A percentile compares a stretch with the other conserved stretches of the same genome.
Evolutionary conservation across 2,888 invertebrate species (phyloP).

Genomic region (Sinhomidia bicolor): DNA sequence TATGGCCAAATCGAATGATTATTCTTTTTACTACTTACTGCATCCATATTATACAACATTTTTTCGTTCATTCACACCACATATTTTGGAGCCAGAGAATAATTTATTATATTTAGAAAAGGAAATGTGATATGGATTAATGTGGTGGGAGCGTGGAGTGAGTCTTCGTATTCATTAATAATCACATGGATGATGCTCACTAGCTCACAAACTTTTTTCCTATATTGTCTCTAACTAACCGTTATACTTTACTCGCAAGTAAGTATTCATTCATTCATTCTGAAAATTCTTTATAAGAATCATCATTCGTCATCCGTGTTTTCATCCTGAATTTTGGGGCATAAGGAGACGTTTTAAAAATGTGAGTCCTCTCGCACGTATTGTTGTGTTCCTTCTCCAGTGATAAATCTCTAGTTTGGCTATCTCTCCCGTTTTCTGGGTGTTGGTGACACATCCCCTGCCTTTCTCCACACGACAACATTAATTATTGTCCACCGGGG

Average conservation of each 20-base stretch:
- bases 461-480: slow-evolving; percentile 79
- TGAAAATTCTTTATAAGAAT: slow-evolving; percentile 9
- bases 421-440: slow-evolving; percentile 59
- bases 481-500: slow-evolving; percentile 80
- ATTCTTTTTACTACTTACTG: not conserved
- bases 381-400: not conserved
- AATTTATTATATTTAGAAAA: slow-evolving; percentile 29
- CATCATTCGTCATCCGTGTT: not conserved
- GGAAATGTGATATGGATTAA: slow-evolving; percentile 70
- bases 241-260: not conserved
- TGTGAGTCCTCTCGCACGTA: not conserved
- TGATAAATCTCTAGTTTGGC: slow-evolving; percentile 42
- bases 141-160: slow-evolving; percentile 76
- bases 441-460: slow-evolving; percentile 79
- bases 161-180: slow-evolving; percentile 79
- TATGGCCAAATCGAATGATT: not conserved
- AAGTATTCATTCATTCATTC: slow-evolving; percentile 50
- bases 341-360: not conserved
- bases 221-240: slow-evolving; percentile 2
- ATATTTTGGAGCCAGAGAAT: not conserved
- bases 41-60: not conserved
- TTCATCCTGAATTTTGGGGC: not conserved
- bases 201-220: not conserved
- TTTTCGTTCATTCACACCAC: not conserved
- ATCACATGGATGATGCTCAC: slow-evolving; percentile 58